Conservation (phyloP, 1,140 invertebrate genomes). For the Zaprionus camerounensis region DNA sequence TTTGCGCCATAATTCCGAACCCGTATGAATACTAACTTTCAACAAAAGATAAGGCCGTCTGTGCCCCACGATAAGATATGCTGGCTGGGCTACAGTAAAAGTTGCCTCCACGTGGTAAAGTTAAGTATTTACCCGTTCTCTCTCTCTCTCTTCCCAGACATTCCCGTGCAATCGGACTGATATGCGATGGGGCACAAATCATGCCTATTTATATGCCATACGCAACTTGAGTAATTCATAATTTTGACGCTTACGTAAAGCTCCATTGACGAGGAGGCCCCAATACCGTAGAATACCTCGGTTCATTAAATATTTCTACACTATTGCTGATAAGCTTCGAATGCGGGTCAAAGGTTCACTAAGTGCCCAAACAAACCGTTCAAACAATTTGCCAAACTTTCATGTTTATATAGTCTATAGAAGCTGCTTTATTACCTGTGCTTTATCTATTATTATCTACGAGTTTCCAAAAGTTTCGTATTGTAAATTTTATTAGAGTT, state of each 20-base stretch:
- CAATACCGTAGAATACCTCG: background rate
- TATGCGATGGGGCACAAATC: constrained; percentile 18
- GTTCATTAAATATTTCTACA: constrained; percentile 5
- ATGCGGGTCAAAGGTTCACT: background rate
- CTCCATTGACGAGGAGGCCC: constrained; percentile 40
- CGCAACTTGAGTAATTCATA: constrained; percentile 62
- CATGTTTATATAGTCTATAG: background rate
- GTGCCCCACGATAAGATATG: constrained; percentile 66
- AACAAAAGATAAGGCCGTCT: constrained; percentile 53
- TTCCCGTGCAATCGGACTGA: background rate
- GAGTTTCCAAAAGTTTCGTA: background rate
- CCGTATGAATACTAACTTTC: constrained; percentile 68
- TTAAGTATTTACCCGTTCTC: background rate
- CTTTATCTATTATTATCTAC: background rate
- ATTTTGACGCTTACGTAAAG: constrained; percentile 58
- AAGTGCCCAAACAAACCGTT: background rate
- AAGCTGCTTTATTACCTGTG: background rate
- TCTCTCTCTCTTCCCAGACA: background rate
- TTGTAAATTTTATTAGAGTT: background rate
- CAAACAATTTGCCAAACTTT: constrained; percentile 3
- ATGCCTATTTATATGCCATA: constrained; percentile 49
- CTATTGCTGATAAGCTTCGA: background rate
- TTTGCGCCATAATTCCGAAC: constrained; percentile 69
- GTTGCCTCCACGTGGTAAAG: constrained; percentile 26
- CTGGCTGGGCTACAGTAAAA: constrained; percentile 6